phyloP scores from a whole-genome alignment of 2,888 invertebrate genomes.

The Liposcelis brunnea region DNA sequence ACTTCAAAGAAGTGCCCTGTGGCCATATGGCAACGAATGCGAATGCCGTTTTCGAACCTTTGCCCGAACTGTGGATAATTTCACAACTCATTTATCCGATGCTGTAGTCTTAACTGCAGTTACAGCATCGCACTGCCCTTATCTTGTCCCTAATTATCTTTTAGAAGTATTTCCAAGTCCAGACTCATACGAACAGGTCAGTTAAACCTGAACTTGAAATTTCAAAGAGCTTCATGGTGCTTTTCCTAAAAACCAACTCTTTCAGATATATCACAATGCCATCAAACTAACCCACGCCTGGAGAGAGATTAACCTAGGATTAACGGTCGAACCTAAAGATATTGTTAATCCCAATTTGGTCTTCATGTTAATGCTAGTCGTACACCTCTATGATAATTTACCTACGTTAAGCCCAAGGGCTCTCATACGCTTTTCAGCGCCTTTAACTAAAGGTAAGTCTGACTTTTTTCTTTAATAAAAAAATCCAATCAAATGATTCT shows the following conservation, averaged over 20 bases:
- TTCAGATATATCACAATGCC: slow-evolving; percentile 36
- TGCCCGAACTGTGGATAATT: slow-evolving; percentile 22
- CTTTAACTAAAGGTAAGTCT: too few relatives aligned
- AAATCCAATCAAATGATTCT: slow-evolving; percentile 1
- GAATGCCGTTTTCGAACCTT: too few relatives aligned
- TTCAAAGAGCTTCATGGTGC: background rate
- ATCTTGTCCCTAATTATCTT: slow-evolving; percentile 30
- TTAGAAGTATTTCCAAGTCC: slow-evolving; percentile 30
- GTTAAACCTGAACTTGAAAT: background rate
- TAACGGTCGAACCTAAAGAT: slow-evolving; percentile 33
- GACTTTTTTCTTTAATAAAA: too few relatives aligned
- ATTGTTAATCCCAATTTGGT: slow-evolving; percentile 35
- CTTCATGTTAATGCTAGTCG: slow-evolving; percentile 38
- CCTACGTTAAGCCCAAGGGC: slow-evolving; percentile 28
- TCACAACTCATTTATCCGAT: slow-evolving; percentile 35
- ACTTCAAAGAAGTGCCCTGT: slow-evolving; percentile 26
- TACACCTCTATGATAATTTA: slow-evolving; percentile 35
- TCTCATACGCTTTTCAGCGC: slow-evolving; percentile 15
- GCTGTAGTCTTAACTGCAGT: slow-evolving; percentile 36
- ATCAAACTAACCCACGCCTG: slow-evolving; percentile 36
- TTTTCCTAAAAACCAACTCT: slow-evolving; percentile 3
- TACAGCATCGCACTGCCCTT: slow-evolving; percentile 40
- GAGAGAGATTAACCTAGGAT: slow-evolving; percentile 35
- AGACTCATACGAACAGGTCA: slow-evolving; percentile 24
- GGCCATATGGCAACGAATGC: slow-evolving; percentile 16